Percentiles rank a stretch among this genome's conserved stretches.
Evolutionary conservation across 2,113 vertebrate species (phyloP).

Genomic region (Leucosticte australis): DNA sequence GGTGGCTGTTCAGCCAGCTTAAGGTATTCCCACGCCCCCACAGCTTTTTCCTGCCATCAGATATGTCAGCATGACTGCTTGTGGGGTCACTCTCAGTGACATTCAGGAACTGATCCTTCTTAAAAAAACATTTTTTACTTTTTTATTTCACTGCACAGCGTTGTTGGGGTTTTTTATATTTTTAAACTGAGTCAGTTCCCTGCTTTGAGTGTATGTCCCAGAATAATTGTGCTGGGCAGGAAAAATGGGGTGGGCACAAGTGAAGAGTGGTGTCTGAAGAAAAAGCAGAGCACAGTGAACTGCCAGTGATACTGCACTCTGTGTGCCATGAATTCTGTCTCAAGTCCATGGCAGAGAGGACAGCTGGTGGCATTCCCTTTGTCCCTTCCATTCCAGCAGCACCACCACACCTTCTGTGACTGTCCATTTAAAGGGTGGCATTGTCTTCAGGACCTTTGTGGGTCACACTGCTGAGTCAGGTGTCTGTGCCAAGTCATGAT

Average conservation of each 20-base stretch:
- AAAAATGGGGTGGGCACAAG: not conserved
- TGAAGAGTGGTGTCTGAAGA: not conserved
- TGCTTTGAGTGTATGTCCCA: not conserved
- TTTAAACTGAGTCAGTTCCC: not conserved
- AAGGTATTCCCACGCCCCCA: slow-evolving; percentile 67
- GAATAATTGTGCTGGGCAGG: not conserved
- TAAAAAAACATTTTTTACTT: slow-evolving; percentile 28
- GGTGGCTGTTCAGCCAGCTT: not conserved
- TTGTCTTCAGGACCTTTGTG: not conserved
- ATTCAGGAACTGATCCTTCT: slow-evolving; percentile 22
- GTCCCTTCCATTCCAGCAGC: not conserved
- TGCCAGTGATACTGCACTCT: not conserved
- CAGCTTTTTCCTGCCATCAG: slow-evolving; percentile 59
- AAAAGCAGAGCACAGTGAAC: not conserved
- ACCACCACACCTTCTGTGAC: not conserved
- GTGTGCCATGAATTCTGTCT: not conserved
- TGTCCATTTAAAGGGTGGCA: not conserved
- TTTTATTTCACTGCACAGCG: not conserved
- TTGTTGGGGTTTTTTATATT: not conserved
- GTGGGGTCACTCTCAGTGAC: slow-evolving; percentile 46
- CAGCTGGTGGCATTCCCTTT: not conserved
- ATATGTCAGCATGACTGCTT: slow-evolving; percentile 50
- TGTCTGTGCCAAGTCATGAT: not conserved
- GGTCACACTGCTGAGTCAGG: not conserved
- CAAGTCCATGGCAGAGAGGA: not conserved